Base-by-base conservation (phyloP, 2,797 vertebrate species). In the Prionace glauca region DNA sequence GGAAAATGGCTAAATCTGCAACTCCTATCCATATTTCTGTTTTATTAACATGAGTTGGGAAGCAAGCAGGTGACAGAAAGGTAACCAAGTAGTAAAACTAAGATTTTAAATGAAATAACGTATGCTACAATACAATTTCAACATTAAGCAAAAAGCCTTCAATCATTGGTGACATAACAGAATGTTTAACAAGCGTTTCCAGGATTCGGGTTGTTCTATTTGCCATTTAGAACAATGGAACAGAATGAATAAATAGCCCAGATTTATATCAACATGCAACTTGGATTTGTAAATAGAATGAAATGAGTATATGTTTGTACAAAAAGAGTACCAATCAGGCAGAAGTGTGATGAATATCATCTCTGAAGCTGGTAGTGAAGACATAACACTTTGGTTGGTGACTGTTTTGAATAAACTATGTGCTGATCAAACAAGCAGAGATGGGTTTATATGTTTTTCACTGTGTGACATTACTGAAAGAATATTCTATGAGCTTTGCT, bases 171-270 rank as follows among this genome's bases (percentile, higher is more conserved):
- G 50, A 94, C 91, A 90, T 32, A 24, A 36, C 69, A 10, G 65
- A 69, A 24, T 69, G 65, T 69, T 69, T 20, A 71, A 22, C 26
- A 41, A 93, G 32, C 16, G 36, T 41, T 36, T 93, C 36, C 65
- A 71, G n/a, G 12, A 71, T 94, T 45, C 20, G 26, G 65, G 32
- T 20, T 71, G 36, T 71, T 71, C 65, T 71, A 36, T 94, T 94
- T 45, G 36, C 18, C 67, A 14, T 67, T 91, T 91, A n/a, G 88
- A 91, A 91, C 88, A 91, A 26, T 71, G 65, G 65, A 65, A 3
- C n/a, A 32, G n/a, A 71, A 29, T 91, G 29, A 91, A 93, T 71
- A 69, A 94, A 94, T 94, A 67, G n/a, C 91, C 29, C 65, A 26
- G n/a, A 20, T 94, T 74, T 94, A 24, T 32, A 74, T 24, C 26